Base-by-base conservation (phyloP, 2,888 invertebrate genomes). In the Pandemis heparana region DNA sequence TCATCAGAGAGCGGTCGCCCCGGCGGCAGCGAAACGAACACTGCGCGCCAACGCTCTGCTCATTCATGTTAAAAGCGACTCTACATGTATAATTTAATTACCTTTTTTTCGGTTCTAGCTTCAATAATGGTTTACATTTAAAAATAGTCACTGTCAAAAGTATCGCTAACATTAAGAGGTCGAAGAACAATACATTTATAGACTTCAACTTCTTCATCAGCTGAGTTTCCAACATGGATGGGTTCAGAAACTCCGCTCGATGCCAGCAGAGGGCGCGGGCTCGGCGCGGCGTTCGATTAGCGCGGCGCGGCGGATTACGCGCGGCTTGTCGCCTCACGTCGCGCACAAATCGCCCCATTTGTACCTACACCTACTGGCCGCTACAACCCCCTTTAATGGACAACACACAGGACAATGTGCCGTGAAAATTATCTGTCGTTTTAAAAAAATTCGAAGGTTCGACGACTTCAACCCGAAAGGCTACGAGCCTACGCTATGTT, bases 331-430 rank as follows among this genome's bases (percentile, higher is more conserved):
- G 93, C 93, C 91, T 92, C 79, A 75, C 80, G 77, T 77, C 88
- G 62, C 68, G 63, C 73, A 91, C 92, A 92, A 94, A 93, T 94
- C 88, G 91, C 84, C 83, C 89, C 86, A 93, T 92, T 93, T 93
- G 91, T 92, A 90, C 88, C 84, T 80, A 81, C 74, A 18, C 48
- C 48, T 51, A 51, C 53, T 6, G 9, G 70, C 75, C 74, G 71
- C 14, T 46, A 53, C 14, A 53, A 7, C 53, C 53, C 9, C 53
- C 14, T 3, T 3, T 51, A 51, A 18, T 53, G 16, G 53, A 53
- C 53, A 18, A 53, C 53, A 53, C 51, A 51, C 53, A 53, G 53
- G 53, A 53, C 53, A 53, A 53, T 18, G 53, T 18, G 7, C 53
- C 53, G 53, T 53, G 48, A 53, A 53, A 16, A 53, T 16, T 16